These are phyloP conservation scores for Zygothrica quintamaculata DNA, from an alignment of 2,888 invertebrate genomes.

Conservation along the genomic window DNA sequence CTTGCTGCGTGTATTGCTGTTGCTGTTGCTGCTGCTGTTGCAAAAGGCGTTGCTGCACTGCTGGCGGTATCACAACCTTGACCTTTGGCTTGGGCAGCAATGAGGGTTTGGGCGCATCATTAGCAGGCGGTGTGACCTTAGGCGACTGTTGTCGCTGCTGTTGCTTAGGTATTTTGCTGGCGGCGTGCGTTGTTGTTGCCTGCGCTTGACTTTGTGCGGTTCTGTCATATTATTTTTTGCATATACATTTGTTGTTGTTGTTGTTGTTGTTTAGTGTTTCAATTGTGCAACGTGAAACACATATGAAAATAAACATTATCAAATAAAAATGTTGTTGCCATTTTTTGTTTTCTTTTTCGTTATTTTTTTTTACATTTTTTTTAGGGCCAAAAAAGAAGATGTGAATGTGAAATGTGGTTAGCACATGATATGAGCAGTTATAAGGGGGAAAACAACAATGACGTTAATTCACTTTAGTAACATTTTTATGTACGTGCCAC, in stretches of 20 bases:
- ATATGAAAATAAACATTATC: slow-evolving; percentile 40
- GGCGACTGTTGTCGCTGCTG: slow-evolving; percentile 39
- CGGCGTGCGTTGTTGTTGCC: slow-evolving; percentile 51
- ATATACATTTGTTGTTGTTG: no score
- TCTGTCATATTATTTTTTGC: slow-evolving; percentile 64
- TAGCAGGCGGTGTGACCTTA: slow-evolving; percentile 43
- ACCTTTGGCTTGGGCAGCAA: slow-evolving; percentile 84
- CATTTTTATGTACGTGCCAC: slow-evolving; percentile 40
- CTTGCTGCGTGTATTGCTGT: slow-evolving; percentile 32
- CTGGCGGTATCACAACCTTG: slow-evolving; percentile 81
- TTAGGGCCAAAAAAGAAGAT: slow-evolving; percentile 41
- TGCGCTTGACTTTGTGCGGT: slow-evolving; percentile 67
- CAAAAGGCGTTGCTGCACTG: slow-evolving; percentile 73
- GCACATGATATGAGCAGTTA: slow-evolving; percentile 75
- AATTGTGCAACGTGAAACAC: slow-evolving; percentile 77
- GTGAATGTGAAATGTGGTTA: slow-evolving; percentile 64
- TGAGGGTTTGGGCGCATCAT: slow-evolving; percentile 79
- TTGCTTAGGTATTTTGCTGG: slow-evolving; percentile 72
- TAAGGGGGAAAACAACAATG: slow-evolving; percentile 54
- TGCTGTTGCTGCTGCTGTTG: slow-evolving; percentile 58
- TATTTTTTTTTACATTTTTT: slow-evolving; percentile 4
- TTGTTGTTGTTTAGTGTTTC: slow-evolving; percentile 50
- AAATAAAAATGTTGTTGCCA: slow-evolving; percentile 37
- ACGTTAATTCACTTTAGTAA: slow-evolving; percentile 67
- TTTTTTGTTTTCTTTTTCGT: slow-evolving; percentile 7